phyloP scores from a whole-genome alignment of 2,113 vertebrate species.

The Rhadina sibilatrix region DNA sequence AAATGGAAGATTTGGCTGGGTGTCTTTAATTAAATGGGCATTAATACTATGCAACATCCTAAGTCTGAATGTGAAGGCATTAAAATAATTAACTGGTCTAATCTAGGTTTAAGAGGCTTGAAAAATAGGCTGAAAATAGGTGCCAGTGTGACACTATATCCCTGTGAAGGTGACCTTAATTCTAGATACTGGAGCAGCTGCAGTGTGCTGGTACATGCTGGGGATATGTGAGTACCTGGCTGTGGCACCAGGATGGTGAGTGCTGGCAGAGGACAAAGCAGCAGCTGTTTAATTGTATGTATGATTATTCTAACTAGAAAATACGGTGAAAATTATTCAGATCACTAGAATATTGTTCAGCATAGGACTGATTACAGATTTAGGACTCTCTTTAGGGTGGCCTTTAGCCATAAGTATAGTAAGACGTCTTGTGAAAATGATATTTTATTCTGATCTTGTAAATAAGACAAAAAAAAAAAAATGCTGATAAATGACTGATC shows the following conservation, averaged over 20 bases:
- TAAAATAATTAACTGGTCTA: constrained; percentile 65
- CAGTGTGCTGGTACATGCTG: not conserved
- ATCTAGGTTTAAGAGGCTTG: constrained; percentile 58
- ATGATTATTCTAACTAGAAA: not conserved
- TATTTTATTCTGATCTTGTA: not conserved
- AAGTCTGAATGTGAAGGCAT: constrained; percentile 39
- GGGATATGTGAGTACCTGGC: not conserved
- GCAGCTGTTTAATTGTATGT: not conserved
- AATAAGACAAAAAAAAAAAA: not conserved
- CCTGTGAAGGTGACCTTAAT: constrained; percentile 49
- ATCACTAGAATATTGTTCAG: not conserved
- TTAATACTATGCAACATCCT: constrained; percentile 49
- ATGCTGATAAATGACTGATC: not conserved
- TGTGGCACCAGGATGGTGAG: not conserved
- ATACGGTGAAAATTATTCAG: not conserved
- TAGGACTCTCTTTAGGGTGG: not conserved
- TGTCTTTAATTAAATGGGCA: constrained; percentile 59
- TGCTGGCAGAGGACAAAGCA: not conserved
- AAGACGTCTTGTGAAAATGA: not conserved
- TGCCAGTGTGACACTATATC: constrained; percentile 2
- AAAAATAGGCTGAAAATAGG: constrained; percentile 45
- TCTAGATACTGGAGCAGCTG: not conserved
- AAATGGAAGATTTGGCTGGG: constrained; percentile 58
- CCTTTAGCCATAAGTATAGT: not conserved
- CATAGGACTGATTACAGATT: not conserved